Base-by-base conservation (phyloP, 2,113 vertebrate species). In the Notarius quadriscutis region DNA sequence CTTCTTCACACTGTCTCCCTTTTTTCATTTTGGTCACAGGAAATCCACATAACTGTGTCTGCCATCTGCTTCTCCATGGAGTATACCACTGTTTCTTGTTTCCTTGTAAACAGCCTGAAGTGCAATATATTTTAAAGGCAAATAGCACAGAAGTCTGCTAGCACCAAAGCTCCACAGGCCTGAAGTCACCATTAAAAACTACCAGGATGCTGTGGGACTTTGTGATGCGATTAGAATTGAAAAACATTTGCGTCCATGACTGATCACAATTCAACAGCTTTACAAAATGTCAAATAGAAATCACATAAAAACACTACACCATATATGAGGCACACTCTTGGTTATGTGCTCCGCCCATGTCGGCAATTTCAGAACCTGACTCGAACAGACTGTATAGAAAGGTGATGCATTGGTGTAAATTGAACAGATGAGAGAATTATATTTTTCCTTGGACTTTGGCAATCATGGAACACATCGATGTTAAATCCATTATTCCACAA, bases 241-340 rank as follows among this genome's bases (percentile, higher is more conserved):
- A 60, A 80, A 4, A 4, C 8, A 22, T 34, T 81, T 41, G 15
- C 20, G 18, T 22, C 57, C 10, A 60, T 41, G 30, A 81, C 79
- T 60, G 79, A 58, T 41, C 30, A 81, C 79, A 81, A 81, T 41
- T 81, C 30, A 62, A 17, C 25, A 55, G 25, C 50, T 53, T 77
- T 22, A n/a, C 48, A n/a, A 77, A 77, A 50, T 22, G 41, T 48
- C 41, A 50, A 50, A 53, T 14, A 34, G 30, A 57, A 81, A 81
- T 34, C 30, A 62, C 20, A 22, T 41, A 60, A 17, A 41, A 81
- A 81, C 27, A 34, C 55, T 60, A 62, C 20, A 62, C 18, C 11
- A 7, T 62, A 81, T 25, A 20, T 25, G 6, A 60, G 41, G 18
- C 30, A 25, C 57, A 60, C 60, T 81, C 41, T 60, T 10, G 7